Conservation (phyloP, 2,797 vertebrate species). For the Paedocypris micromegethes region DNA sequence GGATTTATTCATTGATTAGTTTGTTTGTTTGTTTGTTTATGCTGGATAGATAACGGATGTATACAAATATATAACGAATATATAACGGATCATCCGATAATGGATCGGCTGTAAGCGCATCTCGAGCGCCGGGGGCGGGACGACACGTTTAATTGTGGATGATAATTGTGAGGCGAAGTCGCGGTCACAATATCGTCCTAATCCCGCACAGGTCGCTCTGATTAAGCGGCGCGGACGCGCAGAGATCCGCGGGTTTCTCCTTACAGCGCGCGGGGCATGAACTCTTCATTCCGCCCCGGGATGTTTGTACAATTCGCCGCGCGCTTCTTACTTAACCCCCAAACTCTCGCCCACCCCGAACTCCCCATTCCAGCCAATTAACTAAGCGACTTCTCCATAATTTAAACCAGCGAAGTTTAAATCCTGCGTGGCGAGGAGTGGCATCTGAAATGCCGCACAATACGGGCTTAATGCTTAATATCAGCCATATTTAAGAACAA, state of each 20-base stretch:
- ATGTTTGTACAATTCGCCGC: constrained; percentile 74
- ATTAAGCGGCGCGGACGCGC: constrained; percentile 69
- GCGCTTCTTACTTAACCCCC: constrained; percentile 58
- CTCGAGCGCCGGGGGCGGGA: background rate
- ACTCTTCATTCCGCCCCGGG: constrained; percentile 73
- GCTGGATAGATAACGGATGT: no score
- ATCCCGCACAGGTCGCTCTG: constrained; percentile 66
- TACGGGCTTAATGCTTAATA: background rate
- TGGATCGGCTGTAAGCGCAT: no score
- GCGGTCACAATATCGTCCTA: constrained; percentile 60
- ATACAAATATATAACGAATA: no score
- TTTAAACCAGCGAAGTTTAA: constrained; percentile 13
- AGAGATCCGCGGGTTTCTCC: constrained; percentile 59
- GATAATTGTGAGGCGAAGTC: constrained; percentile 58
- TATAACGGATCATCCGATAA: no score
- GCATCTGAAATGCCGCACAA: background rate
- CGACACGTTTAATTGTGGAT: constrained; percentile 41
- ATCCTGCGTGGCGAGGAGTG: background rate
- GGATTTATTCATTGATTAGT: no score
- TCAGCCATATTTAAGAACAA: background rate
- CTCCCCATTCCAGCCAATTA: constrained; percentile 45
- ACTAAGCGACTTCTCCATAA: constrained; percentile 40
- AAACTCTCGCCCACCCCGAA: constrained; percentile 59
- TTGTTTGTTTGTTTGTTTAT: no score
- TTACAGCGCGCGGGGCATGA: constrained; percentile 78